A percentile compares a stretch with the other conserved stretches of the same genome.
Conservation (phyloP, 1,140 invertebrate species). For the Cyclina sinensis region DNA sequence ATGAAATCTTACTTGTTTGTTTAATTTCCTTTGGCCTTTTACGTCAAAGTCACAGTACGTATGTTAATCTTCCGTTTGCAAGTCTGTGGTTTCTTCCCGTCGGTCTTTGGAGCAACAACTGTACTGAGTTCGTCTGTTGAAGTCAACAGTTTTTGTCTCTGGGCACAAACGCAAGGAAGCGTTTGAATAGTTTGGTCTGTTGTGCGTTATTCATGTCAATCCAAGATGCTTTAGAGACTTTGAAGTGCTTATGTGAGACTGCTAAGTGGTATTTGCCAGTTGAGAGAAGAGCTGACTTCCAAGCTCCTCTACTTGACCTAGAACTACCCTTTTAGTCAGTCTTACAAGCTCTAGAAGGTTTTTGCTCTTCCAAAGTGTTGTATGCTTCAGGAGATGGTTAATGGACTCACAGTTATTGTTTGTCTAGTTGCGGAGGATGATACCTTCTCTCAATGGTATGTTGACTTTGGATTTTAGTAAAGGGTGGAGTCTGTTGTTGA, state of each 20-base stretch:
- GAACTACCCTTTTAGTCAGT: neutral
- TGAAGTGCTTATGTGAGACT: neutral
- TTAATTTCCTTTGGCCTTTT: too few species aligned
- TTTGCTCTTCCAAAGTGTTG: neutral
- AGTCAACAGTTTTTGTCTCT: neutral
- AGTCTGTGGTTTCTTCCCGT: too few species aligned
- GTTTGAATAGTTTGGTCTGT: neutral
- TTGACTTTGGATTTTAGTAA: neutral
- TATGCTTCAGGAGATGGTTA: neutral
- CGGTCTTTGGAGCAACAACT: too few species aligned
- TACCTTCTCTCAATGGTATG: neutral
- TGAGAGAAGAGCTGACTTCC: slow-evolving; percentile 9
- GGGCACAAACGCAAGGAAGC: neutral
- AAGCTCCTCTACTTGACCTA: neutral
- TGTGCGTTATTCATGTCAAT: neutral
- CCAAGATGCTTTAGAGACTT: neutral
- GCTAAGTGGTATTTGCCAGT: neutral
- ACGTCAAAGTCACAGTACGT: too few species aligned
- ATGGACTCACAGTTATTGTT: neutral
- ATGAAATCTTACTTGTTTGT: too few species aligned
- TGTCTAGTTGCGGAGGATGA: neutral
- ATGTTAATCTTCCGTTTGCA: too few species aligned
- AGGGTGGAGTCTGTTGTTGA: neutral
- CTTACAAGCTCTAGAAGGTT: neutral
- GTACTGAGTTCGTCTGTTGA: too few species aligned